Conservation (phyloP, 2,113 vertebrate genomes). For the Pollachius pollachius region DNA sequence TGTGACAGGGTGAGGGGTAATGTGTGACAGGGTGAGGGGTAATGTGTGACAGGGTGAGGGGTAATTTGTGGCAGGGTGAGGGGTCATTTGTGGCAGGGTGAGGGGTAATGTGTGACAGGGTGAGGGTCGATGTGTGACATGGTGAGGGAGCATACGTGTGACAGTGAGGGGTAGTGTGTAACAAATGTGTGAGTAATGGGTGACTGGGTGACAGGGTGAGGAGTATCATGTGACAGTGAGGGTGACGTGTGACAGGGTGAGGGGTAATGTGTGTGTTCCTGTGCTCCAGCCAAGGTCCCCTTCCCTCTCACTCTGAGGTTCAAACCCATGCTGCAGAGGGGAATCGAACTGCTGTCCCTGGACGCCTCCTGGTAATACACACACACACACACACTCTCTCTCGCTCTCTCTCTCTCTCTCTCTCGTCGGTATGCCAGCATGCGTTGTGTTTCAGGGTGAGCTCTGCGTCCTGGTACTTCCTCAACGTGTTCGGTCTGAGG, state of each 20-base stretch:
- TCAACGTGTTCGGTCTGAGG: slow-evolving; percentile 78
- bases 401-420: too few species aligned
- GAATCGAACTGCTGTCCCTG: slow-evolving; percentile 79
- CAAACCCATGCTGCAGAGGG: slow-evolving; percentile 84
- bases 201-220: too few species aligned
- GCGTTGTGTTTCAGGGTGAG: slow-evolving; percentile 74
- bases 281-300: slow-evolving; percentile 74
- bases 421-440: not conserved
- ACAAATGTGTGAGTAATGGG: too few species aligned
- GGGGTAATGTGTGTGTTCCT: not conserved
- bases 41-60: too few species aligned
- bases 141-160: too few species aligned
- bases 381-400: not conserved
- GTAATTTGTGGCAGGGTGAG: too few species aligned
- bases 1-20: too few species aligned
- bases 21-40: too few species aligned
- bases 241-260: not conserved
- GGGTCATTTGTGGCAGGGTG: too few species aligned
- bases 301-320: slow-evolving; percentile 80
- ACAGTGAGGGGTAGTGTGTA: not conserved
- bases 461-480: slow-evolving; percentile 82
- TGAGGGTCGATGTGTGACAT: too few species aligned
- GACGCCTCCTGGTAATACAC: slow-evolving; percentile 77
- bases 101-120: too few species aligned
- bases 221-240: too few species aligned